Base-by-base conservation (phyloP, 2,797 vertebrate species). In the Cossypha niveicapilla region DNA sequence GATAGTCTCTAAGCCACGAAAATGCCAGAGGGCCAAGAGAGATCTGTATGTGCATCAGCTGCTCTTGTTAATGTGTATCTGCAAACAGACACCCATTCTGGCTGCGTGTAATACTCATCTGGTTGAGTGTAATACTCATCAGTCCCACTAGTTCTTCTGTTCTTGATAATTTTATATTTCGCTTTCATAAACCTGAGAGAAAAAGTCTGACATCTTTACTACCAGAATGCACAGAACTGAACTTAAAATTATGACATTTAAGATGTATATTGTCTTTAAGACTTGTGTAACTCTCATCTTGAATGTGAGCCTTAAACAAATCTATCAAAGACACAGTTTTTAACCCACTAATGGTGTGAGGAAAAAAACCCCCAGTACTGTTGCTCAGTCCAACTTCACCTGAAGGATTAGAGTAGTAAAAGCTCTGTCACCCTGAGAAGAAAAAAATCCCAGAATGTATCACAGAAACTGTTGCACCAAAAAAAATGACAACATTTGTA, bases 1-100 rank as follows among this genome's bases (percentile, higher is more conserved):
- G 71, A 88, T 74, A 58, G 47, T 82, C 71, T 32, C 86, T 51
- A 85, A 56, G 39, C n/a, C 66, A 84, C 66, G 66, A 53, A 92
- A 90, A 88, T 5, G 37, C 60, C 56, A 66, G 56, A 94, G 21
- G 86, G 62, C 44, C 88, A 73, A 50, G 71, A 86, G 50, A 62
- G 53, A 65, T 54, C 34, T 61, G 6, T 51, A 34, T 22, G 23
- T 45, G 30, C 34, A 72, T 58, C 0, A 11, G 19, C 44, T 91
- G 24, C 53, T 85, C 30, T 47, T 73, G 34, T 63, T 48, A 30
- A 54, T 7, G 24, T 1, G 0, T 60, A 34, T 37, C 32, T 62
- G 35, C 62, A 78, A 67, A 73, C 11, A 75, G 58, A 72, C 62
- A 81, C 13, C 3, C 56, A 37, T 91, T n/a, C 10, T 47, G n/a